Evolutionary conservation across 2,888 invertebrate species (phyloP).

Genomic region (Dicranocentrus wangi): DNA sequence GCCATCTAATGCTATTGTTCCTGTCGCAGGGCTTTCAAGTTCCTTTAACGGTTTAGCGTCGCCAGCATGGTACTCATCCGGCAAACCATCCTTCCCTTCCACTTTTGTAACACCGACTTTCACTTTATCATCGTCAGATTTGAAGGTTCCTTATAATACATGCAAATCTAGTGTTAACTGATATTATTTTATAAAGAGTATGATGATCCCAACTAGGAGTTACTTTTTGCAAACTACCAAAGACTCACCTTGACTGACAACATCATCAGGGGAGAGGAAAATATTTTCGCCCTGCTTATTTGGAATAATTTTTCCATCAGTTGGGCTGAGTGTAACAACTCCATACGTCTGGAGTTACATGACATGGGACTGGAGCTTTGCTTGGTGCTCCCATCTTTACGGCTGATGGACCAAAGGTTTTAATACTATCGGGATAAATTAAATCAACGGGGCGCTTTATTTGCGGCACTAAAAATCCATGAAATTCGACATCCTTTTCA

Average conservation of each 20-base stretch:
- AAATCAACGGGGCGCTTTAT: background rate
- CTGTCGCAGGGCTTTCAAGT: background rate
- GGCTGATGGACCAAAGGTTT: background rate
- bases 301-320: background rate
- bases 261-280: no score
- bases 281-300: background rate
- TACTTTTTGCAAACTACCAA: no score
- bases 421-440: background rate
- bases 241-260: no score
- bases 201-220: no score
- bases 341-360: no score
- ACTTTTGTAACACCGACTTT: background rate
- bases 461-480: background rate
- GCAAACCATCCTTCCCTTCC: background rate
- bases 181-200: no score
- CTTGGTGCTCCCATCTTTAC: background rate
- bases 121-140: background rate
- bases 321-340: no score
- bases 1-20: background rate
- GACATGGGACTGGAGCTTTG: background rate
- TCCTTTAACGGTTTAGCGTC: background rate
- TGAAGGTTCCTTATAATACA: no score
- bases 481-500: background rate
- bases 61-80: background rate
- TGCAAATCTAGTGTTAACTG: no score